Evolutionary conservation across 2,888 invertebrate genomes (phyloP), one percentile per base, ranked within the genome.

Genomic region (Caenorhabditis afra): DNA sequence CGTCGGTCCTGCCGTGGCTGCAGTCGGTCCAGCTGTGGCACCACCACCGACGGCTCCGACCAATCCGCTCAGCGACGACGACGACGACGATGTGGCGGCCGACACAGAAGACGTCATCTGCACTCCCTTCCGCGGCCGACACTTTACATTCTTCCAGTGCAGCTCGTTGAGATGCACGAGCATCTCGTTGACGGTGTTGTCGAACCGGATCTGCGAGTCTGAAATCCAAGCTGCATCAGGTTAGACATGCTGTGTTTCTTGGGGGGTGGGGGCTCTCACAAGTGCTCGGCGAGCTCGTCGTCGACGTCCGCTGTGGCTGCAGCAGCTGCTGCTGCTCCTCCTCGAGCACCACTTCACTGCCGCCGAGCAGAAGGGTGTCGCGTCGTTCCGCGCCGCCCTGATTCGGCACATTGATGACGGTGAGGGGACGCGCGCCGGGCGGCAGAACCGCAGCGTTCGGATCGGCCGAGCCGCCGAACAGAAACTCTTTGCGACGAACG

Each of bases 121-220:
- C 2, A 41, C 14, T 20, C 37, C n/a, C 37, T 39, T 64, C 18
- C 57, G 37, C 4, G 53, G 64, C 12, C 39, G 35, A n/a, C n/a
- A n/a, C 23, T 52, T 45, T 47, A 74, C 68, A 49, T 79, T 79
- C 41, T 55, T 57, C 64, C 53, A 39, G 64, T 79, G 65, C 16
- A 74, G 22, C 7, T 74, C 73, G 41, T 74, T 79, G 41, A 79
- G 58, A 68, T 79, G 79, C 4, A 45, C 41, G 11, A 79, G 59
- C 55, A 65, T 50, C n/a, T 65, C 59, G 35, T 74, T 79, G 22
- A 79, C 62, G 29, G 68, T 52, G 11, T 29, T 37, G 4, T 79
- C 74, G 35, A 65, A 79, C 20, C 49, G 47, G 14, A 29, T 7
- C 29, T 29, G 29, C 29, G 29, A 23, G 12, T 53, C 22, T n/a